Base-by-base conservation (phyloP, 2,797 vertebrate species). In the Lacerta agilis region DNA sequence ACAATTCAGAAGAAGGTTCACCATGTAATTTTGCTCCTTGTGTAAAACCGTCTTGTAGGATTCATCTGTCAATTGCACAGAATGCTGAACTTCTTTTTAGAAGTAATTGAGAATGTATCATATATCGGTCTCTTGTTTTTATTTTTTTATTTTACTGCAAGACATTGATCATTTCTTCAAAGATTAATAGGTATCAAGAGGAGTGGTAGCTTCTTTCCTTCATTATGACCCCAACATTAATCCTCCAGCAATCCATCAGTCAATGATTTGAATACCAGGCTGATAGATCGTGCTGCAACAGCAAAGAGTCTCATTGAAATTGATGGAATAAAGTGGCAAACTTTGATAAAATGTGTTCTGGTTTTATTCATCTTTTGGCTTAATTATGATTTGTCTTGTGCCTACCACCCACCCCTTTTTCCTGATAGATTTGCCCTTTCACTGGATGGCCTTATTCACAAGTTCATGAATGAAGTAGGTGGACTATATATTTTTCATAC, bases 331-430 rank as follows among this genome's bases (percentile, higher is more conserved):
- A 55, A 92, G 83, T 91, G 66, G 86, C 86, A 93, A 95, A 85
- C 75, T 88, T 93, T 94, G 91, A 94, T 94, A 93, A 96, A 96
- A 94, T 92, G 76, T 5, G 8, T 1, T 86, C 84, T 93, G 49
- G n/a, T 92, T 96, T 94, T 94, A 94, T 94, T 94, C 93, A 94
- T 94, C 67, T 94, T 94, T 95, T 7, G n/a, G 88, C 89, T 94
- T 95, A 95, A 93, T 95, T 94, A 94, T 78, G 58, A 96, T 20
- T 77, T 94, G 88, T 92, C 87, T 94, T 80, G 61, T 92, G 93
- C 88, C 79, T 90, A 86, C 61, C 41, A 76, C 76, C 71, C 91
- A 66, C 29, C 89, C 23, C 86, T 64, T 76, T n/a, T 66, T 75
- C 93, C 78, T 88, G 89, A 92, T 91, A 92, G 85, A 89, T 92